Percentiles rank a stretch among this genome's conserved stretches.
Conservation (phyloP, 1,140 invertebrate species). For the Aricia agestis region DNA sequence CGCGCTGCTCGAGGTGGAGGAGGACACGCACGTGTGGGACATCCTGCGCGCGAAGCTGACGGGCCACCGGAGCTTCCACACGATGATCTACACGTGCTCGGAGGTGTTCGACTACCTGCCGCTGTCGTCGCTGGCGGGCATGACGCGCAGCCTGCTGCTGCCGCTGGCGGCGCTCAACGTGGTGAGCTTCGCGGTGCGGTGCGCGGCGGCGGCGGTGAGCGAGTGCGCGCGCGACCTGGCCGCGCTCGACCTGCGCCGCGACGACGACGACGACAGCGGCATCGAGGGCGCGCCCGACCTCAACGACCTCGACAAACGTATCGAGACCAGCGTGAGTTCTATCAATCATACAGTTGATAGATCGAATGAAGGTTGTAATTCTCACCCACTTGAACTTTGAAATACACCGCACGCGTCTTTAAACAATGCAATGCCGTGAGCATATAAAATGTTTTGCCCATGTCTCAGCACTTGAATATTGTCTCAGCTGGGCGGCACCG, state of each 20-base stretch:
- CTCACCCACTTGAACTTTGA: too few relatives aligned
- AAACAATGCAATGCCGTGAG: too few relatives aligned
- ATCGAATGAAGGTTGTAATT: too few relatives aligned
- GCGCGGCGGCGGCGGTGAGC: conserved; percentile 45
- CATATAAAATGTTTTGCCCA: too few relatives aligned
- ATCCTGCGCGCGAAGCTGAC: conserved; percentile 86
- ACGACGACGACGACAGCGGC: conserved; percentile 43
- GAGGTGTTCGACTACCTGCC: conserved; percentile 90
- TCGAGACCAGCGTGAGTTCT: conserved; percentile 18
- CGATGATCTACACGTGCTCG: conserved; percentile 89
- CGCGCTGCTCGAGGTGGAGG: conserved; percentile 58
- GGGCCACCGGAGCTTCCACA: conserved; percentile 87
- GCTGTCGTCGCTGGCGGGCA: conserved; percentile 69
- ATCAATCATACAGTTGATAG: neutral
- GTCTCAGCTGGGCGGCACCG: conserved; percentile 9
- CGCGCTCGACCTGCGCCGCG: conserved; percentile 19
- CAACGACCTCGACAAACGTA: conserved; percentile 33
- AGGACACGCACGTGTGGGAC: conserved; percentile 86
- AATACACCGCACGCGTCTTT: too few relatives aligned
- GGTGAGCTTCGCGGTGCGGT: conserved; percentile 62
- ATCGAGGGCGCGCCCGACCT: conserved; percentile 44
- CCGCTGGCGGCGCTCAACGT: conserved; percentile 74
- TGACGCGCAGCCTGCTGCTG: conserved; percentile 77
- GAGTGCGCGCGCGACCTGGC: conserved; percentile 26
- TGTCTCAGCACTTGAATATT: too few relatives aligned